Conservation (phyloP, 1,140 invertebrate species). For the Rhopalosiphum padi region DNA sequence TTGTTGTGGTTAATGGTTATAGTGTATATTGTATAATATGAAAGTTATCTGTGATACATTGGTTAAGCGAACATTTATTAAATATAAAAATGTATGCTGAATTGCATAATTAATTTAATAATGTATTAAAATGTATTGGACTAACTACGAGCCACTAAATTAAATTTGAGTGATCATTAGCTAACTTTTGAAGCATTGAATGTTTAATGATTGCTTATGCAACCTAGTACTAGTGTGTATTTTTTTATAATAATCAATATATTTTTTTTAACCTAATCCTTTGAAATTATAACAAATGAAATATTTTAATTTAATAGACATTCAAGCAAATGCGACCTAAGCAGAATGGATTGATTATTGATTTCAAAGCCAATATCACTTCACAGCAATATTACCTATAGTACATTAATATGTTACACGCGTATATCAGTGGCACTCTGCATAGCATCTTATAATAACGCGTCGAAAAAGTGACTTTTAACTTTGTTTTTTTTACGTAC, state of each 20-base stretch:
- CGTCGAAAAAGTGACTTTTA: not conserved
- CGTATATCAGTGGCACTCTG: not conserved
- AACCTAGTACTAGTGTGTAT: not conserved
- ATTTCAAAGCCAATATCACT: not conserved
- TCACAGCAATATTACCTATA: no score
- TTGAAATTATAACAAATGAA: not conserved
- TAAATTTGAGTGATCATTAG: not conserved
- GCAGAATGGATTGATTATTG: not conserved
- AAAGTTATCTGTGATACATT: not conserved
- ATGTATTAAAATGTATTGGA: not conserved
- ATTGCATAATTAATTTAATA: not conserved
- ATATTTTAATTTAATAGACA: not conserved
- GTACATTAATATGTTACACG: not conserved
- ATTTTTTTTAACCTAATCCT: not conserved
- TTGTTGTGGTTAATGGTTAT: not conserved
- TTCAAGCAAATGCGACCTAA: not conserved
- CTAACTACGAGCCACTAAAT: no score
- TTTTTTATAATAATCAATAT: not conserved
- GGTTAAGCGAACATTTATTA: not conserved
- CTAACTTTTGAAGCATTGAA: not conserved
- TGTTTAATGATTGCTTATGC: not conserved
- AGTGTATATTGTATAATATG: not conserved
- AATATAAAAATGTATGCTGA: not conserved
- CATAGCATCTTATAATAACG: not conserved
- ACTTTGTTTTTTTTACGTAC: not conserved